These are phyloP conservation scores for Tinea semifulvella DNA, from an alignment of 2,888 invertebrate genomes.

Conservation along the genomic window DNA sequence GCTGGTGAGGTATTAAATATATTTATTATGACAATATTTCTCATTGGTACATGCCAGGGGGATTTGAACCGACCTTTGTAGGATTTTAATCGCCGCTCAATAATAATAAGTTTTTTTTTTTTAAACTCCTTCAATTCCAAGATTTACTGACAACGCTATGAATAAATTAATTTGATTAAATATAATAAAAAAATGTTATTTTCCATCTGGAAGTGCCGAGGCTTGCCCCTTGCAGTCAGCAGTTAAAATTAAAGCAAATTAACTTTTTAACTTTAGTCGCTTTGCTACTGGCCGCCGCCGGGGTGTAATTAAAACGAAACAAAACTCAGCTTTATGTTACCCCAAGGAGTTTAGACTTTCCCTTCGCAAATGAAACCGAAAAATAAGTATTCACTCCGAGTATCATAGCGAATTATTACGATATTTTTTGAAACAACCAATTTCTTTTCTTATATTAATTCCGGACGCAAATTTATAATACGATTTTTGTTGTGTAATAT, in stretches of 20 bases:
- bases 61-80: too few relatives aligned
- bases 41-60: too few relatives aligned
- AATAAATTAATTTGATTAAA: constrained; percentile 8
- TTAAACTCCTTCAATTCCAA: too few relatives aligned
- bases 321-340: constrained; percentile 48
- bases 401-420: constrained; percentile 8
- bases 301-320: constrained; percentile 55
- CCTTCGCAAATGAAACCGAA: constrained; percentile 21
- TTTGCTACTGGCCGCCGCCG: constrained; percentile 26
- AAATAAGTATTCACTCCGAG: constrained; percentile 14
- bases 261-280: constrained; percentile 43
- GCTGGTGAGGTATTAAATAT: too few relatives aligned
- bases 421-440: constrained; percentile 1
- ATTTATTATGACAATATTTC: too few relatives aligned
- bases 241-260: constrained; percentile 58
- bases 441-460: neutral
- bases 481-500: too few relatives aligned
- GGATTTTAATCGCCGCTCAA: too few relatives aligned
- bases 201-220: constrained; percentile 11
- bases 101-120: too few relatives aligned
- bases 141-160: constrained; percentile 2
- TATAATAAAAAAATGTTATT: neutral
- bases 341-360: constrained; percentile 38
- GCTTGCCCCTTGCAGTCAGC: constrained; percentile 23
- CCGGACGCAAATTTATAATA: too few relatives aligned